phyloP scores from a whole-genome alignment of 2,113 vertebrate species.

The Malurus melanocephalus region DNA sequence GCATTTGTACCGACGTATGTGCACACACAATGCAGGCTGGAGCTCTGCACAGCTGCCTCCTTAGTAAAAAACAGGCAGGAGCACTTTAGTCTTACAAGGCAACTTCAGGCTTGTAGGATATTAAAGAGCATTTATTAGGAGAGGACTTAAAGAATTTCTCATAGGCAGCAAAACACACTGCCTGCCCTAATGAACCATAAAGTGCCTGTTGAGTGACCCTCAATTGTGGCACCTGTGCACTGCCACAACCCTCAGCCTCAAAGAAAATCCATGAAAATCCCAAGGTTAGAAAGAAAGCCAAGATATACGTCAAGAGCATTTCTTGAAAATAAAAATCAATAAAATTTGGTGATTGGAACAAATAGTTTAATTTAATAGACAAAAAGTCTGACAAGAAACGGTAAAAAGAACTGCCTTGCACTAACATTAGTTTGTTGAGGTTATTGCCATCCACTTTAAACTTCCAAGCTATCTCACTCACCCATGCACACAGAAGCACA shows the following conservation, averaged over 20 bases:
- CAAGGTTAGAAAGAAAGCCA: background rate
- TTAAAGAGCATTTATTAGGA: background rate
- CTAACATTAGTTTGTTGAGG: background rate
- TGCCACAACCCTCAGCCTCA: background rate
- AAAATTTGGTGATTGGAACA: background rate
- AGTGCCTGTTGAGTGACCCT: background rate
- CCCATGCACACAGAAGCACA: background rate
- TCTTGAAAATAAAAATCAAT: background rate
- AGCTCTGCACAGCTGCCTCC: background rate
- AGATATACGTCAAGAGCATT: background rate
- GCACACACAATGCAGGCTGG: accelerated
- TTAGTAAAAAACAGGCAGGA: background rate
- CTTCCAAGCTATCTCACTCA: background rate
- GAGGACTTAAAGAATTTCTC: background rate
- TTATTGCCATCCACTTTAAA: background rate
- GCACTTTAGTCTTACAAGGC: background rate
- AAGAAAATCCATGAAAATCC: background rate
- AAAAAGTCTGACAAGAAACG: background rate
- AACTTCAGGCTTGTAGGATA: background rate
- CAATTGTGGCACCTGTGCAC: accelerated
- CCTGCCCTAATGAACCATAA: background rate
- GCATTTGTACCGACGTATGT: accelerated
- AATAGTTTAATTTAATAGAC: background rate
- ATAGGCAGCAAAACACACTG: background rate
- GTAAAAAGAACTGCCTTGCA: background rate